phyloP scores from a whole-genome alignment of 2,797 vertebrate species.

The Triplophysa bombifrons region DNA sequence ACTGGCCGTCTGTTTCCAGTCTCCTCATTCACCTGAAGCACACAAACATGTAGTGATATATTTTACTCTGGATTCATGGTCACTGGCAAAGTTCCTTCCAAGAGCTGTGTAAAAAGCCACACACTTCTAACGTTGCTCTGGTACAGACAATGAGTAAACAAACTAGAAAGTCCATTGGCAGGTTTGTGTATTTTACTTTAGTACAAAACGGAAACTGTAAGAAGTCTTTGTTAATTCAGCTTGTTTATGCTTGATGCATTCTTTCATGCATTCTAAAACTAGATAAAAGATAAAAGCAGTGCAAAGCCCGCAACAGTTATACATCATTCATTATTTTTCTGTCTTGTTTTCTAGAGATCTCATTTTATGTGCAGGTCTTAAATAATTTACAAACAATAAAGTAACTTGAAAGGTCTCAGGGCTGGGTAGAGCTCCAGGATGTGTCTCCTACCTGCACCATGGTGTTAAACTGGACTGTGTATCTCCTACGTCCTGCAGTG shows the following conservation, averaged over 20 bases:
- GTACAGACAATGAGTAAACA: neutral
- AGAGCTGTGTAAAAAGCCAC: neutral
- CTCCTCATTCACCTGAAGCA: constrained; percentile 90
- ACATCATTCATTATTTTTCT: neutral
- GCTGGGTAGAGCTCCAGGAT: neutral
- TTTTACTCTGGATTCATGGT: neutral
- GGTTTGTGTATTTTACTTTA: neutral
- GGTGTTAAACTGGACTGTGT: constrained; percentile 96
- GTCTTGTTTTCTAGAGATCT: neutral
- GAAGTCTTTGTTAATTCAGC: neutral
- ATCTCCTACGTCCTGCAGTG: constrained; percentile 93
- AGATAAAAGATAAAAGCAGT: neutral
- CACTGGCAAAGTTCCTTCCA: neutral
- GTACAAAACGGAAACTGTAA: neutral
- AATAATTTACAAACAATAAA: neutral
- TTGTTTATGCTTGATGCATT: neutral
- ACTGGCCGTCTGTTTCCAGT: constrained; percentile 93
- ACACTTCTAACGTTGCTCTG: neutral
- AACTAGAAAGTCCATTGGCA: neutral
- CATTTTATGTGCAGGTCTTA: too few relatives aligned
- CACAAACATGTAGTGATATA: neutral
- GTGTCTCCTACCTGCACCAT: constrained; percentile 89
- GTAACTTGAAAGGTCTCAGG: neutral
- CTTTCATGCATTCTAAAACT: neutral
- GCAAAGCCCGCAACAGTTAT: neutral